Evolutionary conservation across 2,888 invertebrate species (phyloP).

Genomic region (Xanthia icteritia): DNA sequence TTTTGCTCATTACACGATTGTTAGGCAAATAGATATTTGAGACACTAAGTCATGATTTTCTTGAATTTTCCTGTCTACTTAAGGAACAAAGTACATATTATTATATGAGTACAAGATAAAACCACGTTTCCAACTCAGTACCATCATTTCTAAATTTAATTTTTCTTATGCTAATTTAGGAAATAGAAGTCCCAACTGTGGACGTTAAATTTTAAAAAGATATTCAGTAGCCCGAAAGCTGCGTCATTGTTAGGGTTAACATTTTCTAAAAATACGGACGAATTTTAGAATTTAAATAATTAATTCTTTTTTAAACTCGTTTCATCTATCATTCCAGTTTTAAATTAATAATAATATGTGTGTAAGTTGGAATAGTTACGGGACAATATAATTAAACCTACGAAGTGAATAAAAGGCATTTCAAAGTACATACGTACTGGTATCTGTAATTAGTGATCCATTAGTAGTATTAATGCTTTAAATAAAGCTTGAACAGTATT

Average conservation of each 20-base stretch:
- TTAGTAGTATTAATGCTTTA: constrained; percentile 66
- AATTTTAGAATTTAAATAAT: constrained; percentile 50
- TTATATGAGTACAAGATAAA: constrained; percentile 28
- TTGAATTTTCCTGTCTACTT: background rate
- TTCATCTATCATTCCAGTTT: constrained; percentile 36
- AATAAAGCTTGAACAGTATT: constrained; percentile 68
- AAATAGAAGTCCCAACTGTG: constrained; percentile 57
- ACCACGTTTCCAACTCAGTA: constrained; percentile 22
- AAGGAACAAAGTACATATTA: constrained; percentile 18
- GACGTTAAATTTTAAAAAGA: constrained; percentile 57
- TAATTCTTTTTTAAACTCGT: constrained; percentile 41
- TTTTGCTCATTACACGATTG: constrained; percentile 19
- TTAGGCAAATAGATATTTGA: constrained; percentile 18
- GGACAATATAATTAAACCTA: constrained; percentile 25
- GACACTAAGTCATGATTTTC: constrained; percentile 5
- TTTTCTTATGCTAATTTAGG: constrained; percentile 63
- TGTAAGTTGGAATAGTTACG: constrained; percentile 12
- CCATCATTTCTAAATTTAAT: constrained; percentile 55
- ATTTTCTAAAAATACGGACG: constrained; percentile 58
- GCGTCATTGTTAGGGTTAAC: constrained; percentile 52
- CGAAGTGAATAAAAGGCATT: constrained; percentile 42
- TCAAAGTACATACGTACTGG: constrained; percentile 18
- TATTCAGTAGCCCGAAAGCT: constrained; percentile 57
- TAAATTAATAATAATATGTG: constrained; percentile 21
- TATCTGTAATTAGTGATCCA: constrained; percentile 70